Base-by-base conservation (phyloP, 2,888 invertebrate species). In the Stenchaetothrips biformis region DNA sequence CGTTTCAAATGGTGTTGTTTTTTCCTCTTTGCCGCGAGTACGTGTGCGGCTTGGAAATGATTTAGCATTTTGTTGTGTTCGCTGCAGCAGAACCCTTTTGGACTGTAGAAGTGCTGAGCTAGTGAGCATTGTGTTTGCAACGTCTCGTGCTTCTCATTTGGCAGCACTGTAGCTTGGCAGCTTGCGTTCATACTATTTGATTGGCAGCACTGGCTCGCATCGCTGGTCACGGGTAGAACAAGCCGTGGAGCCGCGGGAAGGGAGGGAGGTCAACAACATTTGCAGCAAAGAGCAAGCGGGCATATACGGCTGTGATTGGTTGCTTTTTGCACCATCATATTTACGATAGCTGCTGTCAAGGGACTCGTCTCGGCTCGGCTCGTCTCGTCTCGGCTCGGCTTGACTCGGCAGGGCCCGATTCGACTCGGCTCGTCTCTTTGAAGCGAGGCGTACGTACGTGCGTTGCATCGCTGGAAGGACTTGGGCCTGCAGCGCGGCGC, bases 311-410 rank as follows among this genome's bases (percentile, higher is more conserved):
- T 74, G 67, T 74, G 67, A 74, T 74, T 74, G 67, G 67, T 11
- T 74, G 67, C 67, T 74, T 74, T 74, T 74, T 74, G 67, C 67
- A 74, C 21, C 67, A 21, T 74, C 67, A 74, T 74, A 74, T 74
- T 74, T 74, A 74, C 67, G 67, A 74, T 74, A 74, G 67, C 67
- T 74, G 53, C 53, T 53, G 53, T 53, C 53, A 53, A 53, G 53
- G 53, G 53, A 13, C 53, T 11, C 53, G 53, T n/a, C 67, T 25
- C 67, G 21, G 21, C 67, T 25, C 21, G 67, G 67, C 67, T 25
- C 62, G 62, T 18, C 62, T n/a, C 62, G 62, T 6, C 62, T n/a
- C 21, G 67, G 67, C 67, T 21, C 67, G 67, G 67, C 67, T 21
- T 21, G 67, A 2, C 67, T 21, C 67, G 67, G 67, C 13, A 18